Evolutionary conservation across 1,140 invertebrate genomes (phyloP).

Genomic region (Chymomyza costata): DNA sequence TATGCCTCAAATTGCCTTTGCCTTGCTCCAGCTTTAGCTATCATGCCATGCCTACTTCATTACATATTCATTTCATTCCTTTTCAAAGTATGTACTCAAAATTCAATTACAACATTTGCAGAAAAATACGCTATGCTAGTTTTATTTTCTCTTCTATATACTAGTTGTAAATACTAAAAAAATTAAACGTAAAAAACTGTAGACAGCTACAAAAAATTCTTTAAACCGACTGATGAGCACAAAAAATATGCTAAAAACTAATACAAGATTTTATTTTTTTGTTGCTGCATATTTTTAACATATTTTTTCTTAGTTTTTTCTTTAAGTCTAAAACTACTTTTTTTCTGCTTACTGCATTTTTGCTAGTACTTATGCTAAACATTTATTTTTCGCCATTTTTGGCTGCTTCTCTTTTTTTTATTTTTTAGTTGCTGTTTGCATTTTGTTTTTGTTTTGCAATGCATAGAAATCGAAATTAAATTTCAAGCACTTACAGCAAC

Average conservation of each 20-base stretch:
- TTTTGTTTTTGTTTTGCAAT: conserved; percentile 22
- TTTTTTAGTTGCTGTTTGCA: conserved; percentile 14
- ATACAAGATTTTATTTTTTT: conserved; percentile 43
- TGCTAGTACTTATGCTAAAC: conserved; percentile 50
- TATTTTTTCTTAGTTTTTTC: conserved; percentile 7
- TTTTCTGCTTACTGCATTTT: conserved; percentile 49
- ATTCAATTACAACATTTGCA: conserved; percentile 14
- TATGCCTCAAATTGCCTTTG: conserved; percentile 45
- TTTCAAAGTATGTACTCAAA: neutral
- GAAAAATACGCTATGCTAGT: conserved; percentile 45
- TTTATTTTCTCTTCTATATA: conserved; percentile 18
- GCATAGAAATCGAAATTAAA: too few species aligned
- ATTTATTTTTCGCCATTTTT: conserved; percentile 21
- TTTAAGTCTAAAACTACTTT: conserved; percentile 46
- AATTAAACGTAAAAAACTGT: conserved; percentile 65
- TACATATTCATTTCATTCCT: neutral
- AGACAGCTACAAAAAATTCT: conserved; percentile 68
- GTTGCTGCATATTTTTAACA: conserved; percentile 7
- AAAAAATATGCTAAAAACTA: conserved; percentile 72
- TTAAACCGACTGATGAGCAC: conserved; percentile 71
- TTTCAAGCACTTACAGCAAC: too few species aligned
- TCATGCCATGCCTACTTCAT: neutral
- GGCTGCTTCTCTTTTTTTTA: conserved; percentile 6
- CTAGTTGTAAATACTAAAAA: conserved; percentile 50
- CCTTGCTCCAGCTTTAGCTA: neutral